phyloP scores from a whole-genome alignment of 2,888 invertebrate species.

The Cosmorhoe ocellata region DNA sequence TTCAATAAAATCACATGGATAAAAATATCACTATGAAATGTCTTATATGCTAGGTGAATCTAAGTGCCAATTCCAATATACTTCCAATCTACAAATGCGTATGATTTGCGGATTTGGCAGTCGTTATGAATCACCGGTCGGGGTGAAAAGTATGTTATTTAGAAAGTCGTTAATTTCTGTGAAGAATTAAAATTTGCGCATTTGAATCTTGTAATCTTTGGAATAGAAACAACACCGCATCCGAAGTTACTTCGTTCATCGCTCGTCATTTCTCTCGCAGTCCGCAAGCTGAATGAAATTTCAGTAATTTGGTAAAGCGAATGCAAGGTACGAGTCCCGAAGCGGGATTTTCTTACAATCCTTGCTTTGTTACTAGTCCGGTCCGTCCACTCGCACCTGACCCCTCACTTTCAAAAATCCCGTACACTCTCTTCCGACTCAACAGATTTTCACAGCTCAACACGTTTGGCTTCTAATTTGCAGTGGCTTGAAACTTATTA shows the following conservation, averaged over 20 bases:
- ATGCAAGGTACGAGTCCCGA: slow-evolving; percentile 76
- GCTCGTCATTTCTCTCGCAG: slow-evolving; percentile 48
- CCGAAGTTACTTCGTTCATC: slow-evolving; percentile 35
- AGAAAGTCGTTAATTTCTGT: too few relatives aligned
- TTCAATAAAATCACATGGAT: too few relatives aligned
- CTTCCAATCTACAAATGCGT: too few relatives aligned
- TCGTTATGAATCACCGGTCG: too few relatives aligned
- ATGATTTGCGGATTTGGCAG: too few relatives aligned
- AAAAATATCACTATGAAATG: too few relatives aligned
- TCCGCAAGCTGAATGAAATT: slow-evolving; percentile 79
- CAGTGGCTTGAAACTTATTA: slow-evolving; percentile 44
- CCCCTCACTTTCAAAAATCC: slow-evolving; percentile 20
- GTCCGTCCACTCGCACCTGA: slow-evolving; percentile 29
- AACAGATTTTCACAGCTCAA: slow-evolving; percentile 45
- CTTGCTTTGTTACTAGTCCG: slow-evolving; percentile 65
- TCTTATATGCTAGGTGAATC: too few relatives aligned
- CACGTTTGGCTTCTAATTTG: slow-evolving; percentile 50
- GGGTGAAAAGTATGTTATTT: too few relatives aligned
- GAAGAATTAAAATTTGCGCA: too few relatives aligned
- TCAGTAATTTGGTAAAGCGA: slow-evolving; percentile 81
- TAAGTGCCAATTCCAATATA: too few relatives aligned
- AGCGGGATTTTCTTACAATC: slow-evolving; percentile 77
- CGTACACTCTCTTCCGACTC: slow-evolving; percentile 19
- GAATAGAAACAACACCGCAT: too few relatives aligned
- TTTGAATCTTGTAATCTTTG: too few relatives aligned